Conservation (phyloP, 2,888 invertebrate species). For the Cryptocheilus praepositus region DNA sequence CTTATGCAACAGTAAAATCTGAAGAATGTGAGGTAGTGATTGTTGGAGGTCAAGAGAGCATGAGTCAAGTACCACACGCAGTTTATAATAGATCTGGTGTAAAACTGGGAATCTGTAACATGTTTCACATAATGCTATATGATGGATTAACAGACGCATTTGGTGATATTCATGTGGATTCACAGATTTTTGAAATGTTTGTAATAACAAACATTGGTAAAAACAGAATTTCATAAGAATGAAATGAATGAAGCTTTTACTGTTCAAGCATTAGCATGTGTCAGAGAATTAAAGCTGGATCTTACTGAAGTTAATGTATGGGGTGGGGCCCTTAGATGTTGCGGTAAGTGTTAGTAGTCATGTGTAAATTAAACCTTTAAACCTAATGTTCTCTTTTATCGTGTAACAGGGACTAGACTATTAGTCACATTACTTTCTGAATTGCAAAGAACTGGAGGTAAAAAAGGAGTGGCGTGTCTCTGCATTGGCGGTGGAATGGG, state of each 20-base stretch:
- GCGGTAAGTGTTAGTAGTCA: conserved; percentile 75
- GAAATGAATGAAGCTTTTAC: conserved; percentile 94
- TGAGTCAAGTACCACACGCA: conserved; percentile 86
- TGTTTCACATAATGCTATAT: conserved; percentile 81
- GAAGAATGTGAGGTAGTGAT: conserved; percentile 83
- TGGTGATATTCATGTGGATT: conserved; percentile 86
- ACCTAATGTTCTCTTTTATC: conserved; percentile 7
- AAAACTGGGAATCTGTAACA: conserved; percentile 80
- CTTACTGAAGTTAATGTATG: conserved; percentile 83
- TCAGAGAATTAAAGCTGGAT: conserved; percentile 80
- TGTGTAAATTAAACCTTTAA: neutral
- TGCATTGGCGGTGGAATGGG: conserved; percentile 94
- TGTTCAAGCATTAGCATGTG: conserved; percentile 82
- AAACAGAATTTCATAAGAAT: conserved; percentile 57
- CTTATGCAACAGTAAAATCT: conserved; percentile 81
- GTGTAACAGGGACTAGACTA: conserved; percentile 73
- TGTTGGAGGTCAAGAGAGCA: conserved; percentile 89
- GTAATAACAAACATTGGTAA: neutral
- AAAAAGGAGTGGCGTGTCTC: conserved; percentile 85
- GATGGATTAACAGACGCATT: conserved; percentile 88
- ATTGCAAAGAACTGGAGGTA: conserved; percentile 79
- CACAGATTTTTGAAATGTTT: conserved; percentile 77
- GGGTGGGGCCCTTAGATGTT: conserved; percentile 90
- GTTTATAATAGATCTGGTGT: conserved; percentile 79
- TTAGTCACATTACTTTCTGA: conserved; percentile 85